A percentile compares a stretch with the other conserved stretches of the same genome.
phyloP scores from a whole-genome alignment of 2,888 invertebrate species.

The Troglohyphantes excavatus region DNA sequence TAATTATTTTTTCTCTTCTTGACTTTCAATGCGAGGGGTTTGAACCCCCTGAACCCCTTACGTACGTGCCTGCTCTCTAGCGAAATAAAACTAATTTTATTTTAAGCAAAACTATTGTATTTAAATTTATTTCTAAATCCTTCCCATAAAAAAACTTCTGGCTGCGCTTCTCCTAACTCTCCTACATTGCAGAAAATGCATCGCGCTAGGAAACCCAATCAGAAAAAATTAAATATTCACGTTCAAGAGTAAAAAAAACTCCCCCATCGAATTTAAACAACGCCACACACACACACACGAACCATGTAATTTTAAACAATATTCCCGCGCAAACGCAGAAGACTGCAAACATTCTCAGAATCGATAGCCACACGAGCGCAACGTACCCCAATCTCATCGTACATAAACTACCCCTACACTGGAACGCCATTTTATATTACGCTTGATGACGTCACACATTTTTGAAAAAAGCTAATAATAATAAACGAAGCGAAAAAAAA shows the following conservation, averaged over 20 bases:
- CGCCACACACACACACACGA: constrained; percentile 14
- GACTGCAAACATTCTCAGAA: constrained; percentile 37
- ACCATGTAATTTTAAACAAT: constrained; percentile 72
- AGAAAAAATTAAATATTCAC: constrained; percentile 16
- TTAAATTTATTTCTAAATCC: too few relatives aligned
- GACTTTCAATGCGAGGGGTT: too few relatives aligned
- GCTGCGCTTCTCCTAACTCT: too few relatives aligned
- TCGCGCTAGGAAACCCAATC: background rate
- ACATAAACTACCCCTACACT: constrained; percentile 73
- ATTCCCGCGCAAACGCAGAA: constrained; percentile 50
- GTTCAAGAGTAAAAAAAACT: background rate
- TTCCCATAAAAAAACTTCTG: too few relatives aligned
- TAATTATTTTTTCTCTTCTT: too few relatives aligned
- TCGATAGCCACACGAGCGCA: constrained; percentile 60
- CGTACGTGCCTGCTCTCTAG: too few relatives aligned
- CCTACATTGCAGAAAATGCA: too few relatives aligned
- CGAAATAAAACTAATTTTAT: too few relatives aligned
- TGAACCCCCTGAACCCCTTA: too few relatives aligned
- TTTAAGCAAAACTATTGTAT: too few relatives aligned
- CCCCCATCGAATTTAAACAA: background rate
- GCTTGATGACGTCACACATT: constrained; percentile 69
- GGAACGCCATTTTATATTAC: constrained; percentile 77
- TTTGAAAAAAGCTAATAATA: constrained; percentile 49
- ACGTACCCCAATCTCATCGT: constrained; percentile 55
- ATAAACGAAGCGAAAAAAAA: background rate